A percentile compares a stretch with the other conserved stretches of the same genome.
Conservation (phyloP, 2,797 vertebrate species). For the Danio jaintianensis region DNA sequence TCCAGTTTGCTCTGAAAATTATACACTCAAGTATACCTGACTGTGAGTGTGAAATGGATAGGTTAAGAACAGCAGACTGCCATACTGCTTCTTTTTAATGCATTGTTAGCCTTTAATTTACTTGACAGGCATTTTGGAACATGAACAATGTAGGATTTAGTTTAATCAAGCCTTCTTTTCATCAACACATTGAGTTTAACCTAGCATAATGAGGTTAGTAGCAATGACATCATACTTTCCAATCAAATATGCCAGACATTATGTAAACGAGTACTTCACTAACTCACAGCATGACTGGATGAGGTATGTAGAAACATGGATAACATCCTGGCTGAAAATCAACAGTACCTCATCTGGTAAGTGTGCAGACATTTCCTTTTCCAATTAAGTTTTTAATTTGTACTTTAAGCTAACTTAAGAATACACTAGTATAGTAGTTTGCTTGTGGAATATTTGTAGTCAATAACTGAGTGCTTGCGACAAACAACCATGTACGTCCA, state of each 20-base stretch:
- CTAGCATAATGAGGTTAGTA: neutral
- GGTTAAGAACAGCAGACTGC: neutral
- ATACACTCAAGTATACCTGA: neutral
- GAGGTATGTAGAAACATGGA: neutral
- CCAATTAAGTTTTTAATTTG: too few species aligned
- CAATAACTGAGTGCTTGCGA: too few species aligned
- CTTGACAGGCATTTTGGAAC: too few species aligned
- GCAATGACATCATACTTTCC: neutral
- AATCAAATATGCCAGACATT: conserved; percentile 2
- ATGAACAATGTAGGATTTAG: too few species aligned
- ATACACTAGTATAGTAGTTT: too few species aligned
- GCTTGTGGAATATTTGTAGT: too few species aligned
- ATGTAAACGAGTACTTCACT: conserved; percentile 6
- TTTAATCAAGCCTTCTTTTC: conserved; percentile 9
- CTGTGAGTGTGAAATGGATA: neutral
- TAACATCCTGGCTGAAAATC: neutral
- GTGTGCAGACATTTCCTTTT: too few species aligned
- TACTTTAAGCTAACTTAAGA: too few species aligned
- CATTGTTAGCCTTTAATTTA: too few species aligned
- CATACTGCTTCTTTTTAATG: neutral
- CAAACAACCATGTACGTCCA: too few species aligned
- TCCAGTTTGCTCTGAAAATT: conserved; percentile 15
- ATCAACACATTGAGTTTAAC: conserved; percentile 3
- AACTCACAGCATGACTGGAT: neutral
- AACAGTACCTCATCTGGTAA: too few species aligned